phyloP scores from a whole-genome alignment of 2,888 invertebrate species.

The Tubulanus polymorphus region DNA sequence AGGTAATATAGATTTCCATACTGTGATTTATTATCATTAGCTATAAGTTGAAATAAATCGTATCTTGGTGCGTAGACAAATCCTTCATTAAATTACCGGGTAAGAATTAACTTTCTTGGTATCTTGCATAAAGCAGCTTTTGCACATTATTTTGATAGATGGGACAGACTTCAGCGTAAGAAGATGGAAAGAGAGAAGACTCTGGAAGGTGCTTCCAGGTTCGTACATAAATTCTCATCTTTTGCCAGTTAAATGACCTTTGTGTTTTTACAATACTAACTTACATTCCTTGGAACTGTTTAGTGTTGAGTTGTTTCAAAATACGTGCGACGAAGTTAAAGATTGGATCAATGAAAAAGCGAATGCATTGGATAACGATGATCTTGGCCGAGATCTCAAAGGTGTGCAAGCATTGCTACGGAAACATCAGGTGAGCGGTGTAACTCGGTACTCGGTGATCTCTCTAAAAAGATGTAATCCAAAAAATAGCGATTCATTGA shows the following conservation, averaged over 20 bases:
- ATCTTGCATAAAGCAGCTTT: no score
- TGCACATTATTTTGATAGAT: slow-evolving; percentile 52
- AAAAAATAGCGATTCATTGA: neutral
- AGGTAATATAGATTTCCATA: slow-evolving; percentile 54
- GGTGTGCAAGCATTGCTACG: slow-evolving; percentile 85
- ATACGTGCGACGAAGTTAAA: slow-evolving; percentile 91
- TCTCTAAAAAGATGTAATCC: neutral
- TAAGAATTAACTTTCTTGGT: no score
- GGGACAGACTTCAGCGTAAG: slow-evolving; percentile 80
- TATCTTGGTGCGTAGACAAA: no score
- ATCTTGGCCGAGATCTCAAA: slow-evolving; percentile 75
- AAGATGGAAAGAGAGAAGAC: slow-evolving; percentile 88
- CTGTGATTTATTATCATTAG: slow-evolving; percentile 1
- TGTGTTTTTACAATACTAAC: slow-evolving; percentile 3
- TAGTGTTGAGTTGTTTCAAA: slow-evolving; percentile 90
- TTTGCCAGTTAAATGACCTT: neutral
- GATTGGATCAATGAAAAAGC: slow-evolving; percentile 98
- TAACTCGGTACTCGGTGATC: neutral
- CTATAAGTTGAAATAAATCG: no score
- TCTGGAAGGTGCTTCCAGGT: slow-evolving; percentile 83
- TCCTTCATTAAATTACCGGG: no score
- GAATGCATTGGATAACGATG: slow-evolving; percentile 62
- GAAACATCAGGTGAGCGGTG: slow-evolving; percentile 72
- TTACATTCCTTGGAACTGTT: no score
- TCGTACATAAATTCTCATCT: slow-evolving; percentile 5